These are phyloP conservation scores for Globicephala melas DNA, from an alignment of 2,113 vertebrate genomes.

Conservation along the genomic window DNA sequence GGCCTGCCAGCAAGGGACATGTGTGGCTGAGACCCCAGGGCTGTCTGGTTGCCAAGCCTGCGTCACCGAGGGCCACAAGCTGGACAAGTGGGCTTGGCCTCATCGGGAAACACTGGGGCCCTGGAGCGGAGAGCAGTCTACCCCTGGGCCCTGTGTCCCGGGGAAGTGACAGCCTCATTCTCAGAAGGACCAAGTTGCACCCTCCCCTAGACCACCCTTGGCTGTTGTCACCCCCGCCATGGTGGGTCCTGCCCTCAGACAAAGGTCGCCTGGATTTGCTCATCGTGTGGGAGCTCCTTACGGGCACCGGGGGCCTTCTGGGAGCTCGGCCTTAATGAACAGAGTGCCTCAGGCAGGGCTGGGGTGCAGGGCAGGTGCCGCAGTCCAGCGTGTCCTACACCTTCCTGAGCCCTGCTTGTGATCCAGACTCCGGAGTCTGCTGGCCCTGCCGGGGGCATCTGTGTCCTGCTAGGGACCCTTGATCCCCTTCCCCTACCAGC, in stretches of 20 bases:
- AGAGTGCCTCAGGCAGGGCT: accelerated
- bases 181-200: accelerated
- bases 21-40: too few species aligned
- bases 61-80: accelerated
- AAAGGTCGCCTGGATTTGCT: accelerated
- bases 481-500: accelerated
- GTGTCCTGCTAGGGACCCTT: accelerated
- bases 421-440: background rate
- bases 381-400: accelerated
- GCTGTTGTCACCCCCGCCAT: accelerated
- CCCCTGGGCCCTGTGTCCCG: background rate
- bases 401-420: background rate
- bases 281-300: accelerated
- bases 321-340: background rate
- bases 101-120: accelerated
- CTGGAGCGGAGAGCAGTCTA: too few species aligned
- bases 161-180: too few species aligned
- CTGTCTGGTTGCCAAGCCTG: background rate
- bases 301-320: accelerated
- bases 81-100: accelerated
- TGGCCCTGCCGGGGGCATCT: accelerated
- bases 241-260: background rate
- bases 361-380: accelerated
- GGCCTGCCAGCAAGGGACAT: accelerated
- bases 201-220: background rate